Percentiles rank a stretch among this genome's conserved stretches.
phyloP scores from a whole-genome alignment of 2,797 vertebrate species.

The Sternotherus odoratus region DNA sequence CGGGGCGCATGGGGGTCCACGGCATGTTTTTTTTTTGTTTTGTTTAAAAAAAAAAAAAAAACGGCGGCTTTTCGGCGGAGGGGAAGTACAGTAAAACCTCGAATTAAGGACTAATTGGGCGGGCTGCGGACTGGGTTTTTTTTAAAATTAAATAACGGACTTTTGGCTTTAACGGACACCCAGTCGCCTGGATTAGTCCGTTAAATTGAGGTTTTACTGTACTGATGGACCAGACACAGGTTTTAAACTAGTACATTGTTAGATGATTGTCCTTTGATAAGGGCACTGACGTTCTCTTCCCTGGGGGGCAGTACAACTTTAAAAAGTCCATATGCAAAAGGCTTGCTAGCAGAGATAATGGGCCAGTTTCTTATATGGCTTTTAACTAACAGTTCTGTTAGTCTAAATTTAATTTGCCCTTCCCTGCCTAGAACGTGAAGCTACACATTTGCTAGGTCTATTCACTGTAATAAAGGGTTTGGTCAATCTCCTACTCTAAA shows the following conservation, averaged over 20 bases:
- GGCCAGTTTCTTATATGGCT: neutral
- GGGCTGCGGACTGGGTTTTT: too few species aligned
- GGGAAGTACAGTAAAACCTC: too few species aligned
- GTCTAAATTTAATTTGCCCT: neutral
- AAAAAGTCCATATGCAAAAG: constrained; percentile 15
- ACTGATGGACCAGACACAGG: neutral
- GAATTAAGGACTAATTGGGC: too few species aligned
- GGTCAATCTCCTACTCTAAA: neutral
- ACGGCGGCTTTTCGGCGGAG: too few species aligned
- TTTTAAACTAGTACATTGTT: neutral
- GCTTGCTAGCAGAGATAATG: neutral
- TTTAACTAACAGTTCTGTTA: neutral
- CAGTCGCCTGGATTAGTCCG: too few species aligned
- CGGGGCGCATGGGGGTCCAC: too few species aligned
- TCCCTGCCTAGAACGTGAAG: neutral
- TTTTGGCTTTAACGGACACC: too few species aligned
- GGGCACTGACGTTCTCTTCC: neutral
- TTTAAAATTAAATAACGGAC: too few species aligned
- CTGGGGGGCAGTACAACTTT: neutral
- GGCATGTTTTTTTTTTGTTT: too few species aligned
- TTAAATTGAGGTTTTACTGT: too few species aligned
- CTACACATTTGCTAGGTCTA: neutral
- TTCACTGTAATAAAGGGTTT: neutral
- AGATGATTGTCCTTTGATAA: neutral
- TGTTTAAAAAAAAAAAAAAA: too few species aligned